These are phyloP conservation scores for Epinephelus malabaricus DNA, from an alignment of 2,797 vertebrate genomes.

Conservation along the genomic window DNA sequence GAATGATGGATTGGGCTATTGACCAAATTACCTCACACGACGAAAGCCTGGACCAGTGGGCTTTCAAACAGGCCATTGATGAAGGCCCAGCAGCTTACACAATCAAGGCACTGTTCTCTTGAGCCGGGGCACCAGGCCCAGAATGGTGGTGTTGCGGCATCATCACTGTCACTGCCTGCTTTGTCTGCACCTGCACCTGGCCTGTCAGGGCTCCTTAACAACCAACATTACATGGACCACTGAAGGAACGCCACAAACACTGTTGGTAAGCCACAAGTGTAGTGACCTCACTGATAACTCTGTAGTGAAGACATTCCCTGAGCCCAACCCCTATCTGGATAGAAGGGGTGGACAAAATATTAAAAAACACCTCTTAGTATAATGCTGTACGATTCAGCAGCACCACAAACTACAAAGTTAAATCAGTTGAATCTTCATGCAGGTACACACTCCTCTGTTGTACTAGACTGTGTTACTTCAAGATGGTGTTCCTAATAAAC, in stretches of 20 bases:
- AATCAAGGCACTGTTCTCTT: slow-evolving; percentile 73
- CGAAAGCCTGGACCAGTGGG: slow-evolving; percentile 25
- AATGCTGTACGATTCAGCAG: no score
- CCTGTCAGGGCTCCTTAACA: slow-evolving; percentile 22
- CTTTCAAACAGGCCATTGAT: slow-evolving; percentile 75
- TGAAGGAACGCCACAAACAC: slow-evolving; percentile 18
- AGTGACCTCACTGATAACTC: neutral
- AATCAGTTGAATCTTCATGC: neutral
- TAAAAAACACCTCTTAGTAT: neutral
- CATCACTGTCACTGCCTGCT: slow-evolving; percentile 65
- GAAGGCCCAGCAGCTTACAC: slow-evolving; percentile 37
- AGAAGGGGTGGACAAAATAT: neutral
- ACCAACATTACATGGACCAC: slow-evolving; percentile 24
- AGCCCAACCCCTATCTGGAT: neutral
- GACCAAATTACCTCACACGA: slow-evolving; percentile 44
- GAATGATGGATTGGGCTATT: slow-evolving; percentile 30
- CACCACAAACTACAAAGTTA: neutral
- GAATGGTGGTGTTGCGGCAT: slow-evolving; percentile 55
- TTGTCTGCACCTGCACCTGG: slow-evolving; percentile 79
- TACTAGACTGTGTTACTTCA: no score
- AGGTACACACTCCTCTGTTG: no score
- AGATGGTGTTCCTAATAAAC: no score
- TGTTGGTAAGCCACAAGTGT: slow-evolving; percentile 15
- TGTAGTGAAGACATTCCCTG: neutral
- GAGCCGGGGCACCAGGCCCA: slow-evolving; percentile 62